Base-by-base conservation (phyloP, 2,113 vertebrate genomes). In the Psittacara wagleri region DNA sequence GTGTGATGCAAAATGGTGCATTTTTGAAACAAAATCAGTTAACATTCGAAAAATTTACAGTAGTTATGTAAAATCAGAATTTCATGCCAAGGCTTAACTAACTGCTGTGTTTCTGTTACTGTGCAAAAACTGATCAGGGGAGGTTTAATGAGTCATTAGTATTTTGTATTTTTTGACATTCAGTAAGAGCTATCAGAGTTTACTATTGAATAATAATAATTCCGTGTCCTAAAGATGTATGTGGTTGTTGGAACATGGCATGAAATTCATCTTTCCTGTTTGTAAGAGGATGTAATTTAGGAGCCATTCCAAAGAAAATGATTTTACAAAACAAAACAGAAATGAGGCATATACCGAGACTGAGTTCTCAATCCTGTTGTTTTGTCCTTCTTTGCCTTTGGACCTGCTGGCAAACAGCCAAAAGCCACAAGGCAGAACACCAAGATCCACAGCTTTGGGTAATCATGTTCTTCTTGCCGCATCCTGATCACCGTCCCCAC, bases 361-460 rank as follows among this genome's bases (percentile, higher is more conserved):
- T 37, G 59, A 90, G 49, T 37, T 41, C 61, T 92, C 64, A 75
- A 20, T 55, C 35, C 28, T 69, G 35, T 57, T 86, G 51, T 62
- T 94, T 83, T 41, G 74, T 52, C 91, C 81, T 95, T 91, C 68
- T 84, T 92, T 94, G 81, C 52, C 83, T 92, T 95, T 94, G 95
- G 43, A 52, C 19, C 33, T 85, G 62, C 57, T 95, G 96, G 91
- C 91, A 83, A 79, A 29, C 55, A 75, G 79, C 24, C 81, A 84
- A 76, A 91, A 94, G 33, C 48, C 74, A 69, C 62, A 85, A 64
- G 87, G 82, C 86, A 90, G 88, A 91, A 84, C 89, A 94, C 66
- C 74, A 91, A 92, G 86, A 92, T 92, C 72, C 28, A 41, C 39
- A 59, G 3, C 20, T 64, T 19, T 70, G 61, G 73, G 68, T 70